Percentiles rank a stretch among this genome's conserved stretches.
These are phyloP conservation scores for Sesamia nonagrioides DNA, from an alignment of 1,140 invertebrate genomes.

Conservation along the genomic window DNA sequence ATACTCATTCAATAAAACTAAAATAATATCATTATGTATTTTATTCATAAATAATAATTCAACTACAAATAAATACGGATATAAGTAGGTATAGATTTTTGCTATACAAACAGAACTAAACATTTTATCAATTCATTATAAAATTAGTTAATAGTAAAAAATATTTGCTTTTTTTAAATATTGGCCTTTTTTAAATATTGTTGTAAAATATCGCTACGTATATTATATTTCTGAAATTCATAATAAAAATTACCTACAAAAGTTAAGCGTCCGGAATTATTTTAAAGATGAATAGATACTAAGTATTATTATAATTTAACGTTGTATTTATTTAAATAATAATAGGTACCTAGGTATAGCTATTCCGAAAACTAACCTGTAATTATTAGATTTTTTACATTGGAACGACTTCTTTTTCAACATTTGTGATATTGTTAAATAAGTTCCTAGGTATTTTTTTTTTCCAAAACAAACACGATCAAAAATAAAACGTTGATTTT, in stretches of 20 bases:
- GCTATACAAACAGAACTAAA: slow-evolving; percentile 30
- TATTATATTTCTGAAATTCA: neutral
- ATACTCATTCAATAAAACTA: slow-evolving; percentile 2
- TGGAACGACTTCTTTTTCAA: neutral
- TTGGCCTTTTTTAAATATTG: neutral
- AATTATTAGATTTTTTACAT: neutral
- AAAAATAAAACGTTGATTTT: slow-evolving; percentile 20
- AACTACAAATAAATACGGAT: slow-evolving; percentile 15
- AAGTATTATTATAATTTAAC: neutral
- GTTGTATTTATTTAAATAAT: neutral
- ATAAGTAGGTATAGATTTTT: slow-evolving; percentile 25
- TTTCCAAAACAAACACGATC: slow-evolving; percentile 45
- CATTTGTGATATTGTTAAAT: slow-evolving; percentile 49
- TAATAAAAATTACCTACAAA: neutral
- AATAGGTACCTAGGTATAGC: neutral
- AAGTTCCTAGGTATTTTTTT: slow-evolving; percentile 25
- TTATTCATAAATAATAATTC: slow-evolving; percentile 39
- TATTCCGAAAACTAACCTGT: neutral
- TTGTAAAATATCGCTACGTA: neutral
- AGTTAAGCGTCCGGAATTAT: neutral
- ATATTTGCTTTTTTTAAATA: neutral
- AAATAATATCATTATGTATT: slow-evolving; percentile 1
- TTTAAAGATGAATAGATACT: neutral
- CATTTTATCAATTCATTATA: slow-evolving; percentile 16
- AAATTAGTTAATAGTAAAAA: slow-evolving; percentile 11